Conservation (phyloP, 2,888 invertebrate species). For the Pomacea canaliculata region DNA sequence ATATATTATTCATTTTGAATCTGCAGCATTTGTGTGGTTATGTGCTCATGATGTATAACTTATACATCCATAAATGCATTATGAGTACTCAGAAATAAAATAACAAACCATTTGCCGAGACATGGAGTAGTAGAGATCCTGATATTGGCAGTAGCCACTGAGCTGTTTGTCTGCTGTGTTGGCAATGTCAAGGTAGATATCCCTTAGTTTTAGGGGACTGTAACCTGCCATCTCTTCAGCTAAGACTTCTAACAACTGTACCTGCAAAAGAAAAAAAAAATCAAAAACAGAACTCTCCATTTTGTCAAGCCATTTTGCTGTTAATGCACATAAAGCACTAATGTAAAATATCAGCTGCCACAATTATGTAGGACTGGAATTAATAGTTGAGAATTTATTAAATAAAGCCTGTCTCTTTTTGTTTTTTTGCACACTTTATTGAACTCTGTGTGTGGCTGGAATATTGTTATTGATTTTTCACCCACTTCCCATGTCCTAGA, state of each 20-base stretch:
- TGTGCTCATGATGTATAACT: too few species aligned
- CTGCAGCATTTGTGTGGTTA: too few species aligned
- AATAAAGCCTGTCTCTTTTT: too few species aligned
- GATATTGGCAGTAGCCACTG: constrained; percentile 51
- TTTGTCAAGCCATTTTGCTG: not conserved
- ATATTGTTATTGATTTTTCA: too few species aligned
- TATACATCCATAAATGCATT: not conserved
- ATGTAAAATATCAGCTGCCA: not conserved
- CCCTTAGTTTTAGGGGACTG: constrained; percentile 44
- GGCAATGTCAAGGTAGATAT: constrained; percentile 59
- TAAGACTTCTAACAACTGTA: constrained; percentile 45
- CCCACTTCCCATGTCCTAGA: too few species aligned
- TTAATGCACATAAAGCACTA: not conserved
- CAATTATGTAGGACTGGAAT: too few species aligned
- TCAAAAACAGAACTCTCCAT: not conserved
- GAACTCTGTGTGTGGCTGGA: too few species aligned
- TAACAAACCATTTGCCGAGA: constrained; percentile 42
- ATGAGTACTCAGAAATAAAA: not conserved
- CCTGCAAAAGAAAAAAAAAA: not conserved
- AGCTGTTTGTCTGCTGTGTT: constrained; percentile 50
- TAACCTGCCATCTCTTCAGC: constrained; percentile 46
- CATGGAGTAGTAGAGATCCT: constrained; percentile 46
- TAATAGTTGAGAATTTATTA: too few species aligned
- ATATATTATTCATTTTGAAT: too few species aligned
- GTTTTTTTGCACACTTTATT: too few species aligned